Base-by-base conservation (phyloP, 2,888 invertebrate genomes). In the Oxycera nigricornis region DNA sequence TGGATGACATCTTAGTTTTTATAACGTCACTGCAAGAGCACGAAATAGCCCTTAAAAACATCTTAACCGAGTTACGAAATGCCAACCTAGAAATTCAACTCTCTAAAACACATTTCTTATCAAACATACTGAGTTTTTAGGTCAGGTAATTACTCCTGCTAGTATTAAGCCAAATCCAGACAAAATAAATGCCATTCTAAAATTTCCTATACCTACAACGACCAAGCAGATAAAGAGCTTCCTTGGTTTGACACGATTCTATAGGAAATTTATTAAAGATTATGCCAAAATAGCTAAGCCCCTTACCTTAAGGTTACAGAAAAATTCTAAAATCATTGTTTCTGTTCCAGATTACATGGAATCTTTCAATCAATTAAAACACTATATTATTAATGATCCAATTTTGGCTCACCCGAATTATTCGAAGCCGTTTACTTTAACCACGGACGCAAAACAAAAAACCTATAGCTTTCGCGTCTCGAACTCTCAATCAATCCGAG, bases 1-100 rank as follows among this genome's bases (percentile, higher is more conserved):
- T 72, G 6, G 72, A 55, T 22, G 57, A 57, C n/a, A 57, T 57
- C 6, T 35, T 72, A 4, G 24, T 72, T 24, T 22, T 30, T 14
- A 55, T 55, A 28, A 52, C 30, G 6, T 2, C 52, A 2, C 20
- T 24, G 3, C 20, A 72, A 14, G 72, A 72, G 14, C 55, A 72
- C 20, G 20, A n/a, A 50, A n/a, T 11, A 11, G 7, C 50, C 17
- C 50, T 50, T 11, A n/a, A n/a, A 11, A 50, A 50, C 4, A 50
- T 50, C 17, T 50, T 50, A 7, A 35, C 6, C 6, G 7, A 11
- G 11, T 35, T 35, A 35, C 6, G 11, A 35, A n/a, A 50, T 11
- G 9, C 17, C 4, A 50, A 50, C 17, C 17, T 9, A 50, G 17
- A 50, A 50, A n/a, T 50, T n/a, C 50, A 50, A 50, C 7, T 50